Conservation (phyloP, 1,140 invertebrate genomes). For the Drosophila pectinifera region DNA sequence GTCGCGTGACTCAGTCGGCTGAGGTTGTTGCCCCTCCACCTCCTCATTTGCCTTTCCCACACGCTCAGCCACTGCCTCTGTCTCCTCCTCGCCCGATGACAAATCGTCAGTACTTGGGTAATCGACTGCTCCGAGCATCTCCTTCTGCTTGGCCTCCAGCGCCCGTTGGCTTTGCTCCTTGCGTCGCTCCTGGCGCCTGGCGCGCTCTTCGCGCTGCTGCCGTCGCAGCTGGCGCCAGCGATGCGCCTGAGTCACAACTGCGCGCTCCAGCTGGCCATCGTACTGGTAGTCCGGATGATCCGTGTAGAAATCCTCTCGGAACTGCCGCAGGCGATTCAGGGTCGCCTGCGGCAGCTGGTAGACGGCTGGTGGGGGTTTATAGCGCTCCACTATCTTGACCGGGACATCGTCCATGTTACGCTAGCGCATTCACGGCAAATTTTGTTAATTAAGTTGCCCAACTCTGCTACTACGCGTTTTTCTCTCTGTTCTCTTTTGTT, state of each 20-base stretch:
- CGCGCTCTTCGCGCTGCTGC: constrained; percentile 87
- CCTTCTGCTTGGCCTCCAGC: constrained; percentile 86
- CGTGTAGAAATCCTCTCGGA: constrained; percentile 87
- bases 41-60: background rate
- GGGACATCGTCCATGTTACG: constrained; percentile 91
- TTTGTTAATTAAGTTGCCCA: constrained; percentile 60
- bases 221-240: constrained; percentile 89
- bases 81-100: constrained; percentile 62
- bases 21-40: constrained; percentile 11
- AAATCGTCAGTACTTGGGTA: constrained; percentile 86
- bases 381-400: constrained; percentile 94
- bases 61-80: constrained; percentile 13
- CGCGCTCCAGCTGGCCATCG: constrained; percentile 90
- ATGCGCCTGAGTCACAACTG: constrained; percentile 89
- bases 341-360: constrained; percentile 81
- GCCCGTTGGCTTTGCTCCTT: constrained; percentile 86
- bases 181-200: constrained; percentile 86
- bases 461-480: constrained; percentile 52
- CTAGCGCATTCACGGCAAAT: constrained; percentile 67
- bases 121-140: constrained; percentile 86
- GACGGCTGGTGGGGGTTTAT: constrained; percentile 89
- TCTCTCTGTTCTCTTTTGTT: constrained; percentile 67
- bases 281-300: constrained; percentile 86
- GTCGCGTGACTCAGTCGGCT: constrained; percentile 40
- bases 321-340: constrained; percentile 88